Evolutionary conservation across 2,113 vertebrate genomes (phyloP).

Genomic region (Fulica atra): DNA sequence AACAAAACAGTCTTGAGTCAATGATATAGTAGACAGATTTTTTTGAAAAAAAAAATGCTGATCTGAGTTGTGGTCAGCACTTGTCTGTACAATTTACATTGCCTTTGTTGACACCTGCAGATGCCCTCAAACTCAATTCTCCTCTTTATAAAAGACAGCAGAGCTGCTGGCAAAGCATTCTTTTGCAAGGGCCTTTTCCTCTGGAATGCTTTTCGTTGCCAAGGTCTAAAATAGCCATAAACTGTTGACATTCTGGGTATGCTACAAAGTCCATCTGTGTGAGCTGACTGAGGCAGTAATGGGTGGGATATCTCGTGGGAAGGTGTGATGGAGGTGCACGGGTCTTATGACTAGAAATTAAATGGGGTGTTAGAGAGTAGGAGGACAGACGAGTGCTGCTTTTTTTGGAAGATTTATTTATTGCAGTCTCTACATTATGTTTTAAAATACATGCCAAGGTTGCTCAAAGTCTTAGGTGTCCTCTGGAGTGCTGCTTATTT

Average conservation of each 20-base stretch:
- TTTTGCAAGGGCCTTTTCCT: conserved; percentile 10
- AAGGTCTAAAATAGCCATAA: conserved; percentile 64
- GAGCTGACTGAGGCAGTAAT: conserved; percentile 20
- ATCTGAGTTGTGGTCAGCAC: conserved; percentile 41
- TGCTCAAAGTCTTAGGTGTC: conserved; percentile 4
- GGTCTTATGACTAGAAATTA: conserved; percentile 56
- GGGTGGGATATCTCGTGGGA: conserved; percentile 55
- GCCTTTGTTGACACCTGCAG: conserved; percentile 13
- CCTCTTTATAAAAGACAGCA: background rate
- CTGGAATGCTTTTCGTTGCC: conserved; percentile 52
- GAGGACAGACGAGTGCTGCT: conserved; percentile 45
- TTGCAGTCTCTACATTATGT: conserved; percentile 12
- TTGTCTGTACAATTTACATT: conserved; percentile 15
- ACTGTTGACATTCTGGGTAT: conserved; percentile 42
- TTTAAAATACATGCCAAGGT: conserved; percentile 35
- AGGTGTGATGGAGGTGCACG: conserved; percentile 36
- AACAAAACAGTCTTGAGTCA: background rate
- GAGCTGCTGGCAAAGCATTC: conserved; percentile 44
- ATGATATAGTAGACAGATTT: background rate
- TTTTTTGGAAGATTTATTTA: conserved; percentile 57
- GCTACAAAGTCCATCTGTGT: conserved; percentile 55
- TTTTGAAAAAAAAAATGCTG: conserved; percentile 23
- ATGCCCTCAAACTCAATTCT: background rate
- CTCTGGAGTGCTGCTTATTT: background rate
- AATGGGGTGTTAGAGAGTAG: conserved; percentile 57